These are phyloP conservation scores for Oscheius myriophilus DNA, from an alignment of 2,888 invertebrate genomes.

Conservation along the genomic window DNA sequence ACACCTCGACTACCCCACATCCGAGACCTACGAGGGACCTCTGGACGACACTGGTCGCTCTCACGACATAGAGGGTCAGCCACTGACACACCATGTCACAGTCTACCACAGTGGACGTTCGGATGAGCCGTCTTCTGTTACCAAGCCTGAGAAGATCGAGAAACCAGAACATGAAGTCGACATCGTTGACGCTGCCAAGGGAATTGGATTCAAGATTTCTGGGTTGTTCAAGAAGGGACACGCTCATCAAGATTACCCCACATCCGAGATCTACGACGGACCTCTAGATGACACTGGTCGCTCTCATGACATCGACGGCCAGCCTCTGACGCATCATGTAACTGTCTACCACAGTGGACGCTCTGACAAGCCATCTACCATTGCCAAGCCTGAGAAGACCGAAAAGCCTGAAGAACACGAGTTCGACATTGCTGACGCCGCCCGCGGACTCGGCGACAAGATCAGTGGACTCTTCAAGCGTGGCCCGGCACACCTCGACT, in stretches of 20 bases:
- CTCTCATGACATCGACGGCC: conserved; percentile 7
- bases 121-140: background rate
- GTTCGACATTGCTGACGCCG: conserved; percentile 2
- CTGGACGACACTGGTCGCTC: conserved; percentile 37
- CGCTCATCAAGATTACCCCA: conserved; percentile 43
- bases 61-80: conserved; percentile 36
- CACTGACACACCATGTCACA: conserved; percentile 35
- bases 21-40: conserved; percentile 40
- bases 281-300: conserved; percentile 18
- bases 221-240: conserved; percentile 37
- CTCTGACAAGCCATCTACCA: background rate
- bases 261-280: conserved; percentile 36
- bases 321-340: conserved; percentile 11
- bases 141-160: conserved; percentile 5
- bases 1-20: conserved; percentile 41
- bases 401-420: conserved; percentile 14
- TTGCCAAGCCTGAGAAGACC: conserved; percentile 27
- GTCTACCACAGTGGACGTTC: conserved; percentile 28
- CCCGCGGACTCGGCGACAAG: conserved; percentile 30
- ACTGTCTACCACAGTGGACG: conserved; percentile 33
- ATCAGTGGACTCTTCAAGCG: conserved; percentile 43
- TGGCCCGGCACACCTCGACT: conserved; percentile 41
- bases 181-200: conserved; percentile 5
- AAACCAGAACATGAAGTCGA: background rate
- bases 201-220: conserved; percentile 28